A percentile compares a stretch with the other conserved stretches of the same genome.
Evolutionary conservation across 2,888 invertebrate species (phyloP).

Genomic region (Eledone cirrhosa): DNA sequence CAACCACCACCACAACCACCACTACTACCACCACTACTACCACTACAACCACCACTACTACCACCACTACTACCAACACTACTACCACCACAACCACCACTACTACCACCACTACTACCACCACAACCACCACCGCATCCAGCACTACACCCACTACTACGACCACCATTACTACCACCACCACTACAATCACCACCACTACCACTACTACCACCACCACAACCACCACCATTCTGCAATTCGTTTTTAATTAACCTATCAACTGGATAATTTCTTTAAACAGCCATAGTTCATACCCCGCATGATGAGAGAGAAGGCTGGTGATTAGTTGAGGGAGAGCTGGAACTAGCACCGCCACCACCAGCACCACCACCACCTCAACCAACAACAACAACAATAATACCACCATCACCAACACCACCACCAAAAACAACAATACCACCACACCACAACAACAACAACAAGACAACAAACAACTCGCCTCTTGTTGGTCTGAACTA

Average conservation of each 20-base stretch:
- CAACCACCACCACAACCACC: not conserved
- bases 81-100: too few species aligned
- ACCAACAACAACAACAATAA: too few species aligned
- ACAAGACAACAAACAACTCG: too few species aligned
- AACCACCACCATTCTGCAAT: not conserved
- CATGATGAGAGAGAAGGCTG: not conserved
- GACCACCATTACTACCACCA: not conserved
- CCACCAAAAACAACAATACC: too few species aligned
- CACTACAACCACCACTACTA: not conserved
- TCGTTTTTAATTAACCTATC: slow-evolving; percentile 4
- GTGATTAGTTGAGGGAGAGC: too few species aligned
- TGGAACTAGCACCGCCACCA: too few species aligned
- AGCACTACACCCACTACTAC: not conserved
- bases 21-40: not conserved
- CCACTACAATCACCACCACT: too few species aligned
- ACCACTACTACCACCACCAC: not conserved
- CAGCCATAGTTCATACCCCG: not conserved
- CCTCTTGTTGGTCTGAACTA: too few species aligned
- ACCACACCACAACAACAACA: too few species aligned
- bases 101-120: not conserved
- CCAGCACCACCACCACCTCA: too few species aligned
- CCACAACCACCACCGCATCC: not conserved
- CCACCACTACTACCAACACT: too few species aligned
- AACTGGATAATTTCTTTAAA: not conserved
- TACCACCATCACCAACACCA: too few species aligned